Conservation (phyloP, 30 jellyfish, hydroid and myxozoan species). For the Turritopsis dohrnii region DNA sequence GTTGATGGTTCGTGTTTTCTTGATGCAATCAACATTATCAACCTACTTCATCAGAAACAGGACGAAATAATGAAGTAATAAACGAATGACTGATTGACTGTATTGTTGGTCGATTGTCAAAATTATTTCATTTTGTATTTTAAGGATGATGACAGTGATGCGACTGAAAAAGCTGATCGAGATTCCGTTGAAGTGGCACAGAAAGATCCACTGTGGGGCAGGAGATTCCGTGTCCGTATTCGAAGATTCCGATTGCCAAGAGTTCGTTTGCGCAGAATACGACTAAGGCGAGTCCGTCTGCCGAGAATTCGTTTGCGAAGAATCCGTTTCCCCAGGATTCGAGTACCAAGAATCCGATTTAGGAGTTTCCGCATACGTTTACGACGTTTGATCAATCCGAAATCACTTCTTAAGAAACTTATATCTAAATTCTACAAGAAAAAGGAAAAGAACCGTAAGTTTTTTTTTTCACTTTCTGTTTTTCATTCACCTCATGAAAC, state of each 20-base stretch:
- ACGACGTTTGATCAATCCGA: background rate
- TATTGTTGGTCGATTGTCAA: background rate
- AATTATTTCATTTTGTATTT: background rate
- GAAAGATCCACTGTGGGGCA: background rate
- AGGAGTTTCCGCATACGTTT: background rate
- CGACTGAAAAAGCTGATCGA: background rate
- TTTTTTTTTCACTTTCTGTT: too few species aligned
- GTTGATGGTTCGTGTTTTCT: background rate
- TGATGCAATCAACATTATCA: background rate
- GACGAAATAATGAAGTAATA: too few species aligned
- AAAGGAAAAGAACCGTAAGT: background rate
- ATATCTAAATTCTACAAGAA: background rate
- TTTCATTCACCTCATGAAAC: too few species aligned
- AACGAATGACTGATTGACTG: background rate
- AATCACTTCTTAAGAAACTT: background rate
- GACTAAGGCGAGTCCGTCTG: background rate
- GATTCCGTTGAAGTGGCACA: background rate
- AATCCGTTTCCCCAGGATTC: background rate
- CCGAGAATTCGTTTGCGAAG: background rate
- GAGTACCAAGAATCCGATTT: background rate
- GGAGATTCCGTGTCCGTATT: background rate
- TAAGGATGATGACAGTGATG: background rate
- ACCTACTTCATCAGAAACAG: background rate
- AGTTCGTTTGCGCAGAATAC: background rate
- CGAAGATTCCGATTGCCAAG: background rate